A percentile compares a stretch with the other conserved stretches of the same genome.
Conservation (phyloP, 2,113 vertebrate species). For the Myotis lucifugus region DNA sequence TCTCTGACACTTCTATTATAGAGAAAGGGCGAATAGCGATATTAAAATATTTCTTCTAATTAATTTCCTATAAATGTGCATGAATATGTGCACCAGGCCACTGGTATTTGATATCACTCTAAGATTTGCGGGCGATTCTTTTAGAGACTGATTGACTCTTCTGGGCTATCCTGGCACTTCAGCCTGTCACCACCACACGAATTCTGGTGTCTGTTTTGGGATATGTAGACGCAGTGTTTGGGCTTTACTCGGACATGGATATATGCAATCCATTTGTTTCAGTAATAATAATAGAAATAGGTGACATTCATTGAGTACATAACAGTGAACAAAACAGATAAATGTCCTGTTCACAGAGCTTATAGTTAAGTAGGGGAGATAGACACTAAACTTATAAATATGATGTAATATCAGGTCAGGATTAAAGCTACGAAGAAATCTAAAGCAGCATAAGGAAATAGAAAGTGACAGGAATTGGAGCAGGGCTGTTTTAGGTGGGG, state of each 20-base stretch:
- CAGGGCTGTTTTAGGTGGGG: background rate
- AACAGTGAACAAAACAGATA: slow-evolving; percentile 22
- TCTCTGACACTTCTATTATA: too few relatives aligned
- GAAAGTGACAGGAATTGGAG: background rate
- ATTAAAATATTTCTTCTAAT: too few relatives aligned
- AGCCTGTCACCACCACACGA: background rate
- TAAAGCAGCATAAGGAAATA: background rate
- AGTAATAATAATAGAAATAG: background rate
- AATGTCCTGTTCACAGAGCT: slow-evolving; percentile 4
- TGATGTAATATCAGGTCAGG: background rate
- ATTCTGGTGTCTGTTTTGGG: background rate
- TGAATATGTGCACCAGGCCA: too few relatives aligned
- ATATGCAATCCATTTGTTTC: background rate
- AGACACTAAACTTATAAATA: background rate
- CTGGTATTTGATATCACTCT: background rate
- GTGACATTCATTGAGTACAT: background rate
- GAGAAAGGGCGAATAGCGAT: too few relatives aligned
- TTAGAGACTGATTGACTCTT: background rate
- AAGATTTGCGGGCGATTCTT: background rate
- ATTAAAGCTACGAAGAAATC: background rate
- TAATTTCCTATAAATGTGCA: too few relatives aligned
- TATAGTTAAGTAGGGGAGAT: slow-evolving; percentile 17
- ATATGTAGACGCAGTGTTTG: background rate
- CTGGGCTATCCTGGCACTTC: background rate
- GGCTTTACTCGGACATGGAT: background rate